Percentiles rank a stretch among this genome's conserved stretches.
phyloP scores from a whole-genome alignment of 2,888 invertebrate genomes.

The Sesia bembeciformis region DNA sequence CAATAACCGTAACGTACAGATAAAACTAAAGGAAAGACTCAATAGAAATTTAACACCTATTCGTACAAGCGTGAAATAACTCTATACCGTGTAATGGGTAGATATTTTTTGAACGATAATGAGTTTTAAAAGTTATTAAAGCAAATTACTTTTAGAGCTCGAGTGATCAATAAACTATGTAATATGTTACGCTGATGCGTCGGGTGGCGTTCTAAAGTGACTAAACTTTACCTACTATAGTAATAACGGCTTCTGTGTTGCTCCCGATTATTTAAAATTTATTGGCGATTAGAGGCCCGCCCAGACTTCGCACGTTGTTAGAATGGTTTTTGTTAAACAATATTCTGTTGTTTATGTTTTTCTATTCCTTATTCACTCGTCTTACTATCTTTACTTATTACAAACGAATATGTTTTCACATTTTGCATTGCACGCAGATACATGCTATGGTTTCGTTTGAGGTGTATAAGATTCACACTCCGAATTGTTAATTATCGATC shows the following conservation, averaged over 20 bases:
- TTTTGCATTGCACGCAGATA: too few species aligned
- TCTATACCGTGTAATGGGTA: conserved; percentile 4
- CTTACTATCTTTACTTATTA: too few species aligned
- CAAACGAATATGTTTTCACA: too few species aligned
- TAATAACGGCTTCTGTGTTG: conserved; percentile 48
- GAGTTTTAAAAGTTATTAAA: conserved; percentile 64
- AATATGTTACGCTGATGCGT: conserved; percentile 44
- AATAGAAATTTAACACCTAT: conserved; percentile 8
- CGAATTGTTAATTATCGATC: too few species aligned
- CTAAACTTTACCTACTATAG: conserved; percentile 25
- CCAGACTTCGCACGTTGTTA: background rate
- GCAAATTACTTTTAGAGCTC: conserved; percentile 49
- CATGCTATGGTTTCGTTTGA: too few species aligned
- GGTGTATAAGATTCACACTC: too few species aligned
- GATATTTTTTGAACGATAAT: conserved; percentile 43
- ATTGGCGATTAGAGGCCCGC: conserved; percentile 18
- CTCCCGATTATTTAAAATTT: conserved; percentile 54
- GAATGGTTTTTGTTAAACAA: too few species aligned
- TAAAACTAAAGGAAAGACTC: conserved; percentile 12
- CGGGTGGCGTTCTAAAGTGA: conserved; percentile 28
- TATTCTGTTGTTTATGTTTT: too few species aligned
- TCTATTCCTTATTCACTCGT: too few species aligned
- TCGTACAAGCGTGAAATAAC: conserved; percentile 5
- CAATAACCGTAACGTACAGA: conserved; percentile 31
- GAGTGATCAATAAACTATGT: conserved; percentile 42